Evolutionary conservation across 1,140 invertebrate species (phyloP).

Genomic region (Heliconius eleuchia): DNA sequence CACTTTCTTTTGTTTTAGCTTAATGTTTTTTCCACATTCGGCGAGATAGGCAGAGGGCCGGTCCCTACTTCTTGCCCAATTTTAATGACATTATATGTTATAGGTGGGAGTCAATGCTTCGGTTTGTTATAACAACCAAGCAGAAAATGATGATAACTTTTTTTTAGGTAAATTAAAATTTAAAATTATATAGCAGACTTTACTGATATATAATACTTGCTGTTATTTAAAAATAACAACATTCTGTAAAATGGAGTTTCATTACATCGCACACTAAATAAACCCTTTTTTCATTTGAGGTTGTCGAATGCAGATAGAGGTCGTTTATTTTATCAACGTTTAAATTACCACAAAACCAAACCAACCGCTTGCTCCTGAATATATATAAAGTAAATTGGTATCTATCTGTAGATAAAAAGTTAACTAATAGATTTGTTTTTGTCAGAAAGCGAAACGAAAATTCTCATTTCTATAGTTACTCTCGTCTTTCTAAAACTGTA

Average conservation of each 20-base stretch:
- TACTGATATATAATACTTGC: not conserved
- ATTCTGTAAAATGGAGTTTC: not conserved
- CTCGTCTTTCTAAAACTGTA: no score
- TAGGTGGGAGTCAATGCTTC: no score
- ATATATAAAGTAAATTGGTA: not conserved
- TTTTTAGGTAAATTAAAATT: no score
- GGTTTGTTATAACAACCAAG: no score
- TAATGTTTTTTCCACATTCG: no score
- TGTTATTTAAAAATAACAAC: not conserved
- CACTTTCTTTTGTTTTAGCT: no score
- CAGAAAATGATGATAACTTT: no score
- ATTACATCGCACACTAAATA: not conserved
- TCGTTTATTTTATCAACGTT: constrained; percentile 8
- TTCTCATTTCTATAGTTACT: not conserved
- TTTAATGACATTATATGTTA: no score
- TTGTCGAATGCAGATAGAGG: constrained; percentile 4
- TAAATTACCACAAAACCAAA: not conserved
- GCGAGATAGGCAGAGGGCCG: no score
- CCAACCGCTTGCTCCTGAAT: not conserved
- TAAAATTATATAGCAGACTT: no score
- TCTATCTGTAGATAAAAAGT: not conserved
- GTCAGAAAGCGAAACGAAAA: not conserved
- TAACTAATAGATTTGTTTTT: not conserved
- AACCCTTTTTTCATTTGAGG: constrained; percentile 5
- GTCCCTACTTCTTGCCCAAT: no score